Percentiles rank a stretch among this genome's conserved stretches.
Conservation (phyloP, 2,888 invertebrate species). For the Charanyca ferruginea region DNA sequence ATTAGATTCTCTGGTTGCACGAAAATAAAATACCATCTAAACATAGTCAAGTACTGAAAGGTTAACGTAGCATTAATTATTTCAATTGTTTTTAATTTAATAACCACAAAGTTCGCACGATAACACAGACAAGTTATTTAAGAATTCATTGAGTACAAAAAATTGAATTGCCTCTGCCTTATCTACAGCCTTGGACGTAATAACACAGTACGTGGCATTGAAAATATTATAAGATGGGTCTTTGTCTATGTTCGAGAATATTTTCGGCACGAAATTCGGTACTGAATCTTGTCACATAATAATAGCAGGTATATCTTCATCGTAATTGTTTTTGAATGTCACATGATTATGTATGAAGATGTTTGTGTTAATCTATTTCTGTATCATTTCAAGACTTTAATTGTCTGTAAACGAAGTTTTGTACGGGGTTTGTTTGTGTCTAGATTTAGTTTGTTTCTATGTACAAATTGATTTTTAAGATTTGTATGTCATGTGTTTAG, state of each 20-base stretch:
- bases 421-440: too few relatives aligned
- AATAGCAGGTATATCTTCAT: conserved; percentile 12
- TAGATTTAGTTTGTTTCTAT: too few relatives aligned
- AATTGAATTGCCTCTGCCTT: conserved; percentile 54
- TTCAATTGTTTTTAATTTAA: conserved; percentile 59
- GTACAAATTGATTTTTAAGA: too few relatives aligned
- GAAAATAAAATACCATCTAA: not conserved
- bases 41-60: conserved; percentile 15
- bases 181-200: conserved; percentile 64
- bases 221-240: conserved; percentile 51
- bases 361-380: conserved; percentile 24
- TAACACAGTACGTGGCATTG: conserved; percentile 61
- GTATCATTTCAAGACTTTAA: conserved; percentile 15
- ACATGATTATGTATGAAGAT: conserved; percentile 49
- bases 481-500: too few relatives aligned
- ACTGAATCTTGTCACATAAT: conserved; percentile 22
- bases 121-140: conserved; percentile 49
- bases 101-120: conserved; percentile 59
- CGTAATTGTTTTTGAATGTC: conserved; percentile 62
- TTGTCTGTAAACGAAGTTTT: not conserved
- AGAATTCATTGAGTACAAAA: conserved; percentile 49
- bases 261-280: conserved; percentile 35
- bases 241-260: conserved; percentile 40
- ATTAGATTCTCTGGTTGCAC: not conserved
- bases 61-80: conserved; percentile 23